A percentile compares a stretch with the other conserved stretches of the same genome.
phyloP scores from a whole-genome alignment of 2,113 vertebrate species.

The Isurus oxyrinchus region DNA sequence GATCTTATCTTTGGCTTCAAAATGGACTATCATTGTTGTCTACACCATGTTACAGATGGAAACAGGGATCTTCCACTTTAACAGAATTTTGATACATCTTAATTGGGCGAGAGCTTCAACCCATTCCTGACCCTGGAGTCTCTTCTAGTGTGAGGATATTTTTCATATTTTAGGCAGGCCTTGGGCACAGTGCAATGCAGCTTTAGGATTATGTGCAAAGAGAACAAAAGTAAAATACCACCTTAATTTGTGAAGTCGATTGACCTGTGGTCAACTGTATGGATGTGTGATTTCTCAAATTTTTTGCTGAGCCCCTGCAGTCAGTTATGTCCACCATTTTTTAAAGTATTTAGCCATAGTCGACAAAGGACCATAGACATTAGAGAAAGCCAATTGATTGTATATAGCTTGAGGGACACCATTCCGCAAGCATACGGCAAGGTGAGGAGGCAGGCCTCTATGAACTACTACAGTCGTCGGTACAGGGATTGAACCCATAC shows the following conservation, averaged over 20 bases:
- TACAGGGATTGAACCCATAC: not conserved
- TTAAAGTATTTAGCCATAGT: not conserved
- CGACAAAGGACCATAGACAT: not conserved
- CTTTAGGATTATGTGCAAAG: not conserved
- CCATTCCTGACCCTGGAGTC: not conserved
- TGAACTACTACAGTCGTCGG: not conserved
- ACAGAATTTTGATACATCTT: not conserved
- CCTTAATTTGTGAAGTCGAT: not conserved
- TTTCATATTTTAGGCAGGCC: not conserved
- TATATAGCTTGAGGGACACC: not conserved
- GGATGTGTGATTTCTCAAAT: not conserved
- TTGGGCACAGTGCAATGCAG: not conserved
- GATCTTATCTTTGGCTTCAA: not conserved
- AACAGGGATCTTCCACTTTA: not conserved
- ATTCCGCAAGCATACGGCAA: not conserved
- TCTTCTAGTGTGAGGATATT: not conserved
- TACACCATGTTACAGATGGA: not conserved
- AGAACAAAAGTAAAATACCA: not conserved
- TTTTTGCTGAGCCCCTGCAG: not conserved
- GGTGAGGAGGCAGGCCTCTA: not conserved
- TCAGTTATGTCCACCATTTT: not conserved
- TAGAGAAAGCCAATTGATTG: not conserved
- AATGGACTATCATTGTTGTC: not conserved
- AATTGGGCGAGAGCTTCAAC: not conserved
- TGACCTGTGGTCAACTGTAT: not conserved